Evolutionary conservation across 2,888 invertebrate genomes (phyloP).

Genomic region (Lumbricus terrestris): DNA sequence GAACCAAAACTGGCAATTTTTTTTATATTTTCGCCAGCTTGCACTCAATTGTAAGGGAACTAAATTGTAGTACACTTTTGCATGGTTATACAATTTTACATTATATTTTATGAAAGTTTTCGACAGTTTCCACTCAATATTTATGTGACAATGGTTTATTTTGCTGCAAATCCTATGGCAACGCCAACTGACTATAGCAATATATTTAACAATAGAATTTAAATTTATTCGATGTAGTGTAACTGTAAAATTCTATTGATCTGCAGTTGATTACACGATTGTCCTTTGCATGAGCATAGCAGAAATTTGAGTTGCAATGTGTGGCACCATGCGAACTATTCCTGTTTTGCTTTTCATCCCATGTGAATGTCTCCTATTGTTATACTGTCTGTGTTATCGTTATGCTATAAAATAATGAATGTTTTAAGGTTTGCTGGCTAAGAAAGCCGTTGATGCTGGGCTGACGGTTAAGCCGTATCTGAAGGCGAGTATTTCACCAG

Average conservation of each 20-base stretch:
- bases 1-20: too few species aligned
- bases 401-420: not conserved
- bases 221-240: not conserved
- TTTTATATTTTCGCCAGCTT: too few species aligned
- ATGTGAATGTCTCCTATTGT: not conserved
- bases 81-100: too few species aligned
- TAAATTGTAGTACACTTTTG: too few species aligned
- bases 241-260: not conserved
- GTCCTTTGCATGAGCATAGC: not conserved
- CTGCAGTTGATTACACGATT: not conserved
- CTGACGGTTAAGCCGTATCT: constrained; percentile 85
- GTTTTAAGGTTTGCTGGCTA: constrained; percentile 71
- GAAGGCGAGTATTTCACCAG: constrained; percentile 94
- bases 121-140: too few species aligned
- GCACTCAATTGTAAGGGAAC: too few species aligned
- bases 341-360: not conserved
- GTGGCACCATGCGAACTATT: not conserved
- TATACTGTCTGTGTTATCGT: not conserved
- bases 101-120: too few species aligned
- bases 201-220: not conserved
- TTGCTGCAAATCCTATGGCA: too few species aligned
- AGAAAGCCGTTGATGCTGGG: constrained; percentile 89
- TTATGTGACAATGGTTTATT: too few species aligned
- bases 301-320: not conserved
- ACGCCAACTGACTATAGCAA: too few species aligned